Base-by-base conservation (phyloP, 2,888 invertebrate genomes). In the Leptinotarsa haldemani region DNA sequence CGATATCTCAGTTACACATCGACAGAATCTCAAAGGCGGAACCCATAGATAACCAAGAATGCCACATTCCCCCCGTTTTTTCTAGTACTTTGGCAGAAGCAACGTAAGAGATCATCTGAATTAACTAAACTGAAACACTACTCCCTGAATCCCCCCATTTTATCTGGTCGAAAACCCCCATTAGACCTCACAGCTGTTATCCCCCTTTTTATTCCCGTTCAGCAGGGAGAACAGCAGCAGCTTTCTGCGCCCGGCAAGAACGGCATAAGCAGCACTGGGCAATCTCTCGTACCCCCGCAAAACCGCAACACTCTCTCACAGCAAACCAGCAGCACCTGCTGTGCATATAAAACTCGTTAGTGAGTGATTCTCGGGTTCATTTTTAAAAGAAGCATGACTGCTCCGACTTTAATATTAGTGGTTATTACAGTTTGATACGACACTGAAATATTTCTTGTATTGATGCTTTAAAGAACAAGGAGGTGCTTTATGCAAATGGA, bases 261-360 rank as follows among this genome's bases (percentile, higher is more conserved):
- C 61, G 30, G n/a, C 69, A 58, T 13, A 47, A 50, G 48, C 70
- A 63, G 50, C 30, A 15, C 16, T 52, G 52, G 15, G 63, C 64
- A 63, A 52, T n/a, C 61, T 69, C 46, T 63, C 69, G 25, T 40
- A 69, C 20, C 40, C 22, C 48, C 69, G 69, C 61, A 25, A 47
- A 40, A 69, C 69, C 69, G 61, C 61, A 18, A 46, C 69, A 53
- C 69, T 48, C 65, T 52, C 47, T 50, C 64, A 70, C 70, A 50
- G 61, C 70, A 30, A 63, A 58, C 15, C 50, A 63, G 63, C 63
- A 30, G 25, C 70, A 61, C 70, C 63, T 70, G 70, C 70, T 68
- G 68, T 68, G 68, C 68, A 67, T 30, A 68, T 68, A 68, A 68
- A 53, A 68, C 18, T 68, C 20, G 16, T 68, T 68, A 68, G 16